phyloP scores from a whole-genome alignment of 2,113 vertebrate genomes.

The Bostrychus sinensis region DNA sequence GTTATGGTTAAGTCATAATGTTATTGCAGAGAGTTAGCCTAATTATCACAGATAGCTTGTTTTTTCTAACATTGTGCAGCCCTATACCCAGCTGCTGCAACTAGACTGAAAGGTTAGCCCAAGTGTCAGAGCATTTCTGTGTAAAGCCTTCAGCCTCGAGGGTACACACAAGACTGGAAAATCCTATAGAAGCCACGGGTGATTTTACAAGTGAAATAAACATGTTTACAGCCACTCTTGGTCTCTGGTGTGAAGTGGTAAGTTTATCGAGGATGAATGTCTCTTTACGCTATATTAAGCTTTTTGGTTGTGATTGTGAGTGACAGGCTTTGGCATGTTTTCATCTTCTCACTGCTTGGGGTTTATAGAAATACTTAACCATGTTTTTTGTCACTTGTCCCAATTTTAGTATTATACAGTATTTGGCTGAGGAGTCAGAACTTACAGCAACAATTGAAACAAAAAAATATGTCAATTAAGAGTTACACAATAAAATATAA shows the following conservation, averaged over 20 bases:
- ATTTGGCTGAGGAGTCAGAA: not conserved
- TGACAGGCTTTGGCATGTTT: constrained; percentile 8
- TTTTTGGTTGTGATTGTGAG: not conserved
- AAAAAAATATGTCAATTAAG: not conserved
- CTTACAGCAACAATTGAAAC: not conserved
- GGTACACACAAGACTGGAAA: constrained; percentile 1
- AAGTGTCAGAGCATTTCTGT: not conserved
- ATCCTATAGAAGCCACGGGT: constrained; percentile 1
- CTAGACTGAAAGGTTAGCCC: not conserved
- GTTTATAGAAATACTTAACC: not conserved
- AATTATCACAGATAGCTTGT: too few species aligned
- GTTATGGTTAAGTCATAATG: too few species aligned
- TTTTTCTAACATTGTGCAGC: not conserved
- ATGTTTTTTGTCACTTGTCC: not conserved
- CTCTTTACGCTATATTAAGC: constrained; percentile 5
- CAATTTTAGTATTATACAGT: too few species aligned
- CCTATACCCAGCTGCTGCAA: not conserved
- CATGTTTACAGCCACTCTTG: constrained; percentile 6
- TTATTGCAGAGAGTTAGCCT: too few species aligned
- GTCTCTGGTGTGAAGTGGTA: constrained; percentile 1
- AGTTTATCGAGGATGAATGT: not conserved
- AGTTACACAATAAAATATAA: too few species aligned
- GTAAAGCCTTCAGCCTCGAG: not conserved
- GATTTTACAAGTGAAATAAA: constrained; percentile 11
- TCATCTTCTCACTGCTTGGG: not conserved